Evolutionary conservation across 2,888 invertebrate species (phyloP).

Genomic region (Mythimna albipuncta): DNA sequence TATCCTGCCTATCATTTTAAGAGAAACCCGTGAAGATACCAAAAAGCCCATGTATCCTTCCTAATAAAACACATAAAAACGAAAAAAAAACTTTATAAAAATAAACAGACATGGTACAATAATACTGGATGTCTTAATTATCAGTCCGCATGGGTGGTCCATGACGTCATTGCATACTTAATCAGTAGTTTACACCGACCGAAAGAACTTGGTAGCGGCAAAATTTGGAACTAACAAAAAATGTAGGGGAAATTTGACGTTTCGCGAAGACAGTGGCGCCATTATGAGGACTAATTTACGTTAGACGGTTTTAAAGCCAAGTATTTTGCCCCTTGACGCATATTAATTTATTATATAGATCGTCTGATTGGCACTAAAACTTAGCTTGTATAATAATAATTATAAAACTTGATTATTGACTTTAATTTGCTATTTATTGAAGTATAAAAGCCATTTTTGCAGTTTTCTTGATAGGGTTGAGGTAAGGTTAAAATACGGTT

Average conservation of each 20-base stretch:
- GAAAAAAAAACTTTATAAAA: slow-evolving; percentile 43
- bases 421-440: slow-evolving; percentile 39
- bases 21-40: slow-evolving; percentile 39
- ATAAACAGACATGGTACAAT: slow-evolving; percentile 56
- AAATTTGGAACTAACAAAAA: slow-evolving; percentile 33
- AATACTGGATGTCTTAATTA: slow-evolving; percentile 72
- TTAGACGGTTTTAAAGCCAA: background rate
- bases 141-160: slow-evolving; percentile 68
- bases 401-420: slow-evolving; percentile 29
- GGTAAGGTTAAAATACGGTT: background rate
- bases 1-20: slow-evolving; percentile 29
- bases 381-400: slow-evolving; percentile 17
- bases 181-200: slow-evolving; percentile 25
- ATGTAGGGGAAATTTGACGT: slow-evolving; percentile 13
- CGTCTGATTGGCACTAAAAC: slow-evolving; percentile 13
- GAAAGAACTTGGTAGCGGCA: slow-evolving; percentile 1
- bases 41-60: slow-evolving; percentile 32
- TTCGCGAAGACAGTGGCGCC: slow-evolving; percentile 24
- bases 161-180: slow-evolving; percentile 44
- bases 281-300: background rate
- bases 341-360: slow-evolving; percentile 43
- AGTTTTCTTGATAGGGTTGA: background rate
- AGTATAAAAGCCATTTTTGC: slow-evolving; percentile 11
- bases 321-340: slow-evolving; percentile 33
- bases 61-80: slow-evolving; percentile 52